phyloP scores from a whole-genome alignment of 2,113 vertebrate genomes.

The Passer montanus region DNA sequence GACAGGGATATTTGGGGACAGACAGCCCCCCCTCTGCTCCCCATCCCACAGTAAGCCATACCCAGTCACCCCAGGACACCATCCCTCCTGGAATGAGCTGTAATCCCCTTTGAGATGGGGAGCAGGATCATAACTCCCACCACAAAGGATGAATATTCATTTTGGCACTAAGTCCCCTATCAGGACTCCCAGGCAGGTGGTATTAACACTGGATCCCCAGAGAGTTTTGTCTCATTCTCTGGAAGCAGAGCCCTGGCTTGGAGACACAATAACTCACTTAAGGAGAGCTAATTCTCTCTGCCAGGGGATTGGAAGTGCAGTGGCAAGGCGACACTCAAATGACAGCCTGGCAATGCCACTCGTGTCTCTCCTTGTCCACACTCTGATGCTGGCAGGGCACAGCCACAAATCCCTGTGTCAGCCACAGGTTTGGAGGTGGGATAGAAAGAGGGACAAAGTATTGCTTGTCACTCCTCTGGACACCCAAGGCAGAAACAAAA shows the following conservation, averaged over 20 bases:
- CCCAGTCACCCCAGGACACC: background rate
- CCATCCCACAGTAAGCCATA: background rate
- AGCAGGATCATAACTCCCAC: background rate
- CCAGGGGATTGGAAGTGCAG: background rate
- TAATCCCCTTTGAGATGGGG: background rate
- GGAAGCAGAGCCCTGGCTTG: slow-evolving; percentile 28
- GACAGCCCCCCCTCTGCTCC: background rate
- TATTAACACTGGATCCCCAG: slow-evolving; percentile 2
- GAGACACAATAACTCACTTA: slow-evolving; percentile 48
- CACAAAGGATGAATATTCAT: slow-evolving; percentile 43
- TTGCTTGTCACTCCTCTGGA: background rate
- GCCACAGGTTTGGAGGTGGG: background rate
- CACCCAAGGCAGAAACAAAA: background rate
- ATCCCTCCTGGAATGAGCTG: background rate
- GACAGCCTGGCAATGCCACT: background rate
- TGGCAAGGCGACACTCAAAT: background rate
- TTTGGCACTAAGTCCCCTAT: background rate
- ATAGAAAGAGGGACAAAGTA: background rate
- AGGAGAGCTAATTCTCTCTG: background rate
- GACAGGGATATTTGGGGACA: background rate
- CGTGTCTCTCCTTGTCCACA: rapidly evolving
- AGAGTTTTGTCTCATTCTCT: slow-evolving; percentile 34
- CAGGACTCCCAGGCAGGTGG: slow-evolving; percentile 54
- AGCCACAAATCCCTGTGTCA: background rate
- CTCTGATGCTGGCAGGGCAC: background rate